These are phyloP conservation scores for Temnothorax curvispinosus DNA, from an alignment of 1,140 invertebrate species.

Conservation along the genomic window DNA sequence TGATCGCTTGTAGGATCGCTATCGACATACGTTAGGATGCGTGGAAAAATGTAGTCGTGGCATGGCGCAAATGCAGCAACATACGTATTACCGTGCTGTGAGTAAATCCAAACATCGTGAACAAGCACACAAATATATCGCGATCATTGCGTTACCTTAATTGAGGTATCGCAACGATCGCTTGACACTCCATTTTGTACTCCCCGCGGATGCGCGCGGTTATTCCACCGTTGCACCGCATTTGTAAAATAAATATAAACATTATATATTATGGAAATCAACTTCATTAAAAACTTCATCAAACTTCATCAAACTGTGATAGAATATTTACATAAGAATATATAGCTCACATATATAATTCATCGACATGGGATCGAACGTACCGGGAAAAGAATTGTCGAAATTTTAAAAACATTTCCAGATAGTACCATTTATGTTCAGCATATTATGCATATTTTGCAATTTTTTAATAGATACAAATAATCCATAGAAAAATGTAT, in stretches of 20 bases:
- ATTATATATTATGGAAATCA: neutral
- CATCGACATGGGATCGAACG: neutral
- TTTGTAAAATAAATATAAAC: conserved; percentile 29
- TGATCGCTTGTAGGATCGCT: neutral
- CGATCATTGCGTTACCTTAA: conserved; percentile 48
- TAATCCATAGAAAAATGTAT: neutral
- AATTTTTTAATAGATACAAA: conserved; percentile 1
- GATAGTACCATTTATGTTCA: neutral
- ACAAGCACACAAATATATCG: conserved; percentile 44
- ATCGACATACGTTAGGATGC: neutral
- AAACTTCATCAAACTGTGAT: neutral
- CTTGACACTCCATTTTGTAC: conserved; percentile 25
- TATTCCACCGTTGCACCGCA: neutral
- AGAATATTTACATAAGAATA: neutral
- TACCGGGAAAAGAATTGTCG: neutral
- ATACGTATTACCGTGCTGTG: neutral
- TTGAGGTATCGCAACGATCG: conserved; percentile 43
- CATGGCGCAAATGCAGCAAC: neutral
- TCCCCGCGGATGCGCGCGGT: neutral
- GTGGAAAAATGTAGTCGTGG: conserved; percentile 5
- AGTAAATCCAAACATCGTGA: conserved; percentile 35
- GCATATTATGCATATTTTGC: neutral
- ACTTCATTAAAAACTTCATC: conserved; percentile 19
- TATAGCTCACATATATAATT: neutral
- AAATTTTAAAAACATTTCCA: neutral